phyloP scores from a whole-genome alignment of 2,113 vertebrate species.

The Brevimyrus niger region DNA sequence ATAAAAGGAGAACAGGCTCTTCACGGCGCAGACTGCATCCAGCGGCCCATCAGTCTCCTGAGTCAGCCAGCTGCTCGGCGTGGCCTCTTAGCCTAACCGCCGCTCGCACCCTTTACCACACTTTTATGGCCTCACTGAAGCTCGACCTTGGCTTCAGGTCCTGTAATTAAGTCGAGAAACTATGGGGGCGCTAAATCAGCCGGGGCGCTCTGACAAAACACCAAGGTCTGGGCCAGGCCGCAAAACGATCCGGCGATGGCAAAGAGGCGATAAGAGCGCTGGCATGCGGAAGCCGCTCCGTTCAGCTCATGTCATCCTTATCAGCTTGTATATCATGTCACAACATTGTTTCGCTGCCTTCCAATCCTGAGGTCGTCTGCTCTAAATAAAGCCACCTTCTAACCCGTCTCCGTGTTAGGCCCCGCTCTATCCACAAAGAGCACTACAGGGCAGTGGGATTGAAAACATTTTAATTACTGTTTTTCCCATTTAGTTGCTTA shows the following conservation, averaged over 20 bases:
- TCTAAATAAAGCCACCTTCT: neutral
- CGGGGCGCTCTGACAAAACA: neutral
- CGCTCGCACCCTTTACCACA: neutral
- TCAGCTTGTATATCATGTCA: constrained; percentile 16
- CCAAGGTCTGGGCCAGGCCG: neutral
- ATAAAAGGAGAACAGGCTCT: neutral
- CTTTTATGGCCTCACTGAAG: constrained; percentile 3
- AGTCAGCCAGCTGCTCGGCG: neutral
- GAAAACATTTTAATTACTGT: neutral
- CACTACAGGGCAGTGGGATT: neutral
- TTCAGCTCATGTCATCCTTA: neutral
- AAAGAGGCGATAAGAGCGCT: neutral
- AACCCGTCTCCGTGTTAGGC: neutral
- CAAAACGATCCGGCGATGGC: neutral
- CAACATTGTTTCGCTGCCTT: neutral
- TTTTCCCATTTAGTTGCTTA: neutral
- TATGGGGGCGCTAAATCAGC: neutral
- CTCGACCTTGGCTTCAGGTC: neutral
- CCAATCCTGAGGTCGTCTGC: neutral
- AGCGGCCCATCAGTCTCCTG: neutral
- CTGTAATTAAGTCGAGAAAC: constrained; percentile 2
- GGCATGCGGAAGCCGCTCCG: neutral
- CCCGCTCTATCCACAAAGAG: neutral
- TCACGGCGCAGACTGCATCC: neutral
- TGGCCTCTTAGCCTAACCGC: neutral